A percentile compares a stretch with the other conserved stretches of the same genome.
These are phyloP conservation scores for Gonatopus flavifemur DNA, from an alignment of 1,140 invertebrate species.

Conservation along the genomic window DNA sequence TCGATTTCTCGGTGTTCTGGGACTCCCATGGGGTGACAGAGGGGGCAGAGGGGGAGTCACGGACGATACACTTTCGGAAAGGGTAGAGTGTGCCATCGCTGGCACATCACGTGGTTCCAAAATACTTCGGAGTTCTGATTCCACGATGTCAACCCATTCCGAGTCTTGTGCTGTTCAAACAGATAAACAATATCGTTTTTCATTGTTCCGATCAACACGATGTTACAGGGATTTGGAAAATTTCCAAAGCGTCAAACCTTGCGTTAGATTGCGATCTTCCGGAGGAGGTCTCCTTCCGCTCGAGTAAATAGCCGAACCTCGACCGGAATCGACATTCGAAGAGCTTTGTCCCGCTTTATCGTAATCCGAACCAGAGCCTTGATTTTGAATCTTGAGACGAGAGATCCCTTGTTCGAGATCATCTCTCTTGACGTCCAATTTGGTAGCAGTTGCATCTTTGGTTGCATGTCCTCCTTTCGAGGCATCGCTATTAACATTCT, in stretches of 20 bases:
- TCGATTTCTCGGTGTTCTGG: conserved; percentile 51
- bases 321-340: conserved; percentile 73
- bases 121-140: conserved; percentile 77
- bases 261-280: conserved; percentile 33
- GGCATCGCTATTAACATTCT: conserved; percentile 26
- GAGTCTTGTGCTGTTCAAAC: conserved; percentile 64
- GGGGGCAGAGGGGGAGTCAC: conserved; percentile 78
- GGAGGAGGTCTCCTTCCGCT: conserved; percentile 64
- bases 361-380: conserved; percentile 68
- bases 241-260: conserved; percentile 18
- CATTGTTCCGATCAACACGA: not conserved
- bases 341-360: conserved; percentile 71
- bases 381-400: conserved; percentile 57
- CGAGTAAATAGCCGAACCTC: conserved; percentile 75
- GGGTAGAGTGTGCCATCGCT: conserved; percentile 59
- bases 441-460: conserved; percentile 30
- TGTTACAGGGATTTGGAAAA: not conserved
- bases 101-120: conserved; percentile 65
- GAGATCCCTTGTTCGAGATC: conserved; percentile 50
- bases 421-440: conserved; percentile 42
- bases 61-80: conserved; percentile 69
- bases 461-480: conserved; percentile 26
- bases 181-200: not conserved
- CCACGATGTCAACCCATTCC: conserved; percentile 82
- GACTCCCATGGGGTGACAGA: conserved; percentile 66